phyloP scores from a whole-genome alignment of 2,888 invertebrate genomes.

The Dromius quadrimaculatus region DNA sequence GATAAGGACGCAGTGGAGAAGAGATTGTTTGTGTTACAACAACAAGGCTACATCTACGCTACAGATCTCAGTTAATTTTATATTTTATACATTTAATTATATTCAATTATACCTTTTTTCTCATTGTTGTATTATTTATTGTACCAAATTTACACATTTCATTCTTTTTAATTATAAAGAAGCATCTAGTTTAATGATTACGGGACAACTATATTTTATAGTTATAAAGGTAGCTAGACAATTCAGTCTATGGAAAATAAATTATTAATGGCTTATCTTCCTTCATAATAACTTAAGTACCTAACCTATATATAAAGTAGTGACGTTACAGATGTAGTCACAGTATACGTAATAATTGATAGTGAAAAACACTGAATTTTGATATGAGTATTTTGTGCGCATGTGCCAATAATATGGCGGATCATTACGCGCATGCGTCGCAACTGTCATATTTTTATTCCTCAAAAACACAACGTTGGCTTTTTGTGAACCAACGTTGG shows the following conservation, averaged over 20 bases:
- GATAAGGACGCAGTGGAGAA: conserved; percentile 98
- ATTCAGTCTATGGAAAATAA: conserved; percentile 20
- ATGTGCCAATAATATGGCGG: too few species aligned
- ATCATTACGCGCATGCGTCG: too few species aligned
- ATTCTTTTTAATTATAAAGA: conserved; percentile 1
- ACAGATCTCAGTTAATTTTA: conserved; percentile 69
- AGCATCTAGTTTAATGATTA: conserved; percentile 4
- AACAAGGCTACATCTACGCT: conserved; percentile 79
- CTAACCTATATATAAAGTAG: conserved; percentile 31
- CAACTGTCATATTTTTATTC: too few species aligned
- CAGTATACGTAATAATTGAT: not conserved
- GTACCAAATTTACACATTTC: conserved; percentile 10
- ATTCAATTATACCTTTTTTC: conserved; percentile 16
- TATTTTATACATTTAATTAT: conserved; percentile 21
- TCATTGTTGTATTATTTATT: conserved; percentile 24
- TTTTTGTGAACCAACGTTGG: too few species aligned
- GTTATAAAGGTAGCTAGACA: conserved; percentile 33
- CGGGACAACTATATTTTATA: conserved; percentile 45
- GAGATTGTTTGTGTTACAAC: conserved; percentile 86
- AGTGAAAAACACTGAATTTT: too few species aligned
- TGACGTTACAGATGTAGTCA: conserved; percentile 28
- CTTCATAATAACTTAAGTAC: conserved; percentile 39
- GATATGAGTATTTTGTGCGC: not conserved
- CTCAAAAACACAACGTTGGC: too few species aligned
- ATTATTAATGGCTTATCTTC: conserved; percentile 41